Evolutionary conservation across 2,888 invertebrate species (phyloP), one percentile per base, ranked within the genome.

Genomic region (Hemistola chrysoprasaria): DNA sequence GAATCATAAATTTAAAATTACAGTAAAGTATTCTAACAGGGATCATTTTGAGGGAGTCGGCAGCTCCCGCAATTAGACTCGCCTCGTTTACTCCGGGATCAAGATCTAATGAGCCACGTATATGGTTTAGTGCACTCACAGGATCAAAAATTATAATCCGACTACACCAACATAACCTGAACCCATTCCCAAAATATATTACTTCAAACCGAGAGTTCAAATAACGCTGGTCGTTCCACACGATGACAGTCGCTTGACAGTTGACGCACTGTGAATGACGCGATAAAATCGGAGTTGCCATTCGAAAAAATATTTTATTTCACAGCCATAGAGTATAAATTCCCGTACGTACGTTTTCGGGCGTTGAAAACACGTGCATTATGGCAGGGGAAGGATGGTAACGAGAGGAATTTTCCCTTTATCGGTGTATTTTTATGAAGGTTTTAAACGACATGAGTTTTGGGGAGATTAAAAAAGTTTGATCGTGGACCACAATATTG

Each of bases 71-170:
- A 82, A 84, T 84, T 84, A 82, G 78, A 60, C 57, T 53, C 78
- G 83, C 64, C 78, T 82, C 85, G 84, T 84, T 85, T 74, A 71
- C 56, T 70, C 59, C 68, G 72, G 73, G 82, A 81, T 82, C 80
- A 76, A 76, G 80, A 82, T 72, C 82, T 82, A 83, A 84, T 83
- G 82, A 81, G 81, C 83, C 78, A 78, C 75, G 77, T 78, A 76
- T 78, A 81, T 76, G 81, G 74, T 76, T 78, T 79, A 77, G 72
- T 81, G 76, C 79, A 77, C 73, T 77, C 67, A 55, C 64, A 75
- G 78, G 76, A 79, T 79, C 78, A 80, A 79, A 80, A 79, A 80
- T 78, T 80, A 78, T 78, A 81, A 77, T 78, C 71, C 69, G 47
- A 33, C 53, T 11, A 40, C 45, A 62, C 79, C 71, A 73, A 35